Evolutionary conservation across 2,113 vertebrate genomes (phyloP), one percentile per base, ranked within the genome.

Genomic region (Anguilla japonica): DNA sequence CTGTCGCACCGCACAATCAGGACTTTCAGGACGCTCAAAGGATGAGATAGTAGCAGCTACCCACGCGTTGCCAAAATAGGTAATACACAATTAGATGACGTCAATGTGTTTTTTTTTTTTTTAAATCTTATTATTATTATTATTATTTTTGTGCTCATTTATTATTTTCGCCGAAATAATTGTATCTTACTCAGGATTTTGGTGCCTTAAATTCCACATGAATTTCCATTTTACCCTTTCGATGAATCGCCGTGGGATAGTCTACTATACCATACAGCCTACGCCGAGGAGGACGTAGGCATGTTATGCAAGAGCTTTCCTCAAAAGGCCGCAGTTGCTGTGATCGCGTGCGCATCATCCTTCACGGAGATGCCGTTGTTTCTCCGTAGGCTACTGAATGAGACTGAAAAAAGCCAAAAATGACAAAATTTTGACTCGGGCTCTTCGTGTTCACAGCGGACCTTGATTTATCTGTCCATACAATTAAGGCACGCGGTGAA

Each of bases 381-480:
- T 18, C 41, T 39, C 71, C 40, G 50, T 39, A 41, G 15, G 39
- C 71, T 84, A 57, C 50, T 57, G 34, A 34, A 34, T 34, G 34
- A 79, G 89, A 89, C 90, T 71, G 56, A 26, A 40, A 46, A 46
- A 46, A 46, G 4, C 43, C 43, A 46, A 46, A 46, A 57, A 41
- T 41, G 90, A 88, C 89, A 89, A 88, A 91, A 92, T 92, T 90
- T 92, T 95, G 95, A 96, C 96, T 84, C 88, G 87, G 94, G 96
- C 96, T 97, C 96, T 96, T 96, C 97, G 97, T 98, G 97, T 98
- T 98, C 97, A 98, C 97, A 97, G 97, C 97, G 97, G 97, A 97
- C 97, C 97, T 98, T 97, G 97, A 98, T 98, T 98, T 98, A 97
- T 98, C 97, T 97, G 95, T 96, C 96, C 96, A 96, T 96, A 96